Conservation (phyloP, 1,140 invertebrate genomes). For the Nymphalis io region DNA sequence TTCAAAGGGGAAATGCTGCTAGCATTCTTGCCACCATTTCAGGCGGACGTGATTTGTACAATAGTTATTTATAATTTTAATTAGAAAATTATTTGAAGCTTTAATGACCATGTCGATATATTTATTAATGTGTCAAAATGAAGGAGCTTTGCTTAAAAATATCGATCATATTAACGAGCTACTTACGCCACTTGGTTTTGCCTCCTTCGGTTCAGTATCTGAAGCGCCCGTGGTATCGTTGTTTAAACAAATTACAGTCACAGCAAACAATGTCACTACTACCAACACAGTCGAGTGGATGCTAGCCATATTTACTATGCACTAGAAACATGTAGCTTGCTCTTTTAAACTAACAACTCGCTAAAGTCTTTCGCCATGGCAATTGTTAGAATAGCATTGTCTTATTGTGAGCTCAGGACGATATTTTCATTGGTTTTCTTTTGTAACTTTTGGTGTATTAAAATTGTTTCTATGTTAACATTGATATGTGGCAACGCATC, state of each 20-base stretch:
- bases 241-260: slow-evolving; percentile 30
- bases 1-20: too few species aligned
- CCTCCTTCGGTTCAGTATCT: slow-evolving; percentile 16
- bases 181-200: slow-evolving; percentile 43
- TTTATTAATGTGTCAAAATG: too few species aligned
- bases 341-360: slow-evolving; percentile 39
- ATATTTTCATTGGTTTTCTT: too few species aligned
- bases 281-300: slow-evolving; percentile 31
- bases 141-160: not conserved
- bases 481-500: too few species aligned
- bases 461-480: too few species aligned
- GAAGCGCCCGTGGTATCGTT: slow-evolving; percentile 34
- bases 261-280: slow-evolving; percentile 33
- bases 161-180: not conserved
- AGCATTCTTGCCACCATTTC: too few species aligned
- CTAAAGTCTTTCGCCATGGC: slow-evolving; percentile 8
- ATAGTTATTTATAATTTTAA: too few species aligned
- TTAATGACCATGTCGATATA: too few species aligned
- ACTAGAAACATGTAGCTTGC: slow-evolving; percentile 27
- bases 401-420: not conserved
- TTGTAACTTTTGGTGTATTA: too few species aligned
- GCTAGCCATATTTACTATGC: slow-evolving; percentile 36
- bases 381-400: slow-evolving; percentile 21
- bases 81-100: too few species aligned
- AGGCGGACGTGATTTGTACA: too few species aligned